Base-by-base conservation (phyloP, 2,797 vertebrate genomes). In the Bradypodion ventrale region DNA sequence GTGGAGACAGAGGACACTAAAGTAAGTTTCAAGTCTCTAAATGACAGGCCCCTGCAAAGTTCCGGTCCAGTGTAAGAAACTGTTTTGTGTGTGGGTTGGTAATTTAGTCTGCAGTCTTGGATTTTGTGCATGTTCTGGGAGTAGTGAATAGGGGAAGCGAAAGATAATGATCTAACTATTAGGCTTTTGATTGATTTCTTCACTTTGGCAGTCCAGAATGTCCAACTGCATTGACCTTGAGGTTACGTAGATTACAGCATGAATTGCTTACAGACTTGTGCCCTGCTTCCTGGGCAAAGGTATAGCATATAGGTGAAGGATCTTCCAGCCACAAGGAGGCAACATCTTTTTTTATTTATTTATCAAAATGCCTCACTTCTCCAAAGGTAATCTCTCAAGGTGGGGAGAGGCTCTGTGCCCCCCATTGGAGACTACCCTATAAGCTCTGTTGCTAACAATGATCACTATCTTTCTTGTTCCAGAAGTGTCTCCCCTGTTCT, bases 1-100 rank as follows among this genome's bases (percentile, higher is more conserved):
- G 97, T 97, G 89, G 97, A 95, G 70, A 96, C 96, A 1, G 97
- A 98, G 40, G 98, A 98, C 84, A 94, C 96, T 0, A 97, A 96
- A 97, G 98, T 99, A 94, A 78, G 94, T 42, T 56, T 10, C 62
- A 21, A 25, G 44, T 52, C 15, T 75, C 1, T 12, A 75, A 16
- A 66, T 44, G 2, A 59, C n/a, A 74, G 13, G 27, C 23, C 23
- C 56, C 4, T 35, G 37, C 21, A 10, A 44, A 66, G 27, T 12
- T 5, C 29, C 12, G n/a, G n/a, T 70, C 60, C n/a, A 78, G n/a
- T 25, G 23, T 46, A 40, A 69, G 75, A 23, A 2, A 25, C 25
- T 25, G 49, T 40, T 49, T 9, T 2, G 74, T 35, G 13, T 12
- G 1, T 16, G 5, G 23, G 52, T 15, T 35, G 37, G 46, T 29